Evolutionary conservation across 1,140 invertebrate genomes (phyloP).

Genomic region (Heterodera schachtii): DNA sequence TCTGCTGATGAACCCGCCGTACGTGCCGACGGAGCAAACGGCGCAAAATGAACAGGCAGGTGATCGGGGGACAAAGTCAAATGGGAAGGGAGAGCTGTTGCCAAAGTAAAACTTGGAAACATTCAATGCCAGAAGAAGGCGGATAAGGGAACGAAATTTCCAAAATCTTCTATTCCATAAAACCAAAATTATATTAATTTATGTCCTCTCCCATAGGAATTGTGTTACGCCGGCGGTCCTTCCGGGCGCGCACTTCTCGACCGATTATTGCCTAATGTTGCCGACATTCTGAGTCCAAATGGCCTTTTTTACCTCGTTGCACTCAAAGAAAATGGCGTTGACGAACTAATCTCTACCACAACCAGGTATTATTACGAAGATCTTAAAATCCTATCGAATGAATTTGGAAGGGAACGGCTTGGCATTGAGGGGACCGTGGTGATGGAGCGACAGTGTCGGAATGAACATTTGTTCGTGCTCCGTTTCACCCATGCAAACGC

Average conservation of each 20-base stretch:
- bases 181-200: no score
- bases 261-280: constrained; percentile 48
- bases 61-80: not conserved
- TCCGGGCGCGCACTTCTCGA: constrained; percentile 53
- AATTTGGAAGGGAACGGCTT: not conserved
- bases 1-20: constrained; percentile 94
- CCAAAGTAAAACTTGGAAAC: not conserved
- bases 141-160: no score
- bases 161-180: no score
- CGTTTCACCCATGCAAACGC: constrained; percentile 37
- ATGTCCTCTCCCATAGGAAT: constrained; percentile 46
- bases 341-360: constrained; percentile 25
- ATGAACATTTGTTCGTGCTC: constrained; percentile 58
- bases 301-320: constrained; percentile 62
- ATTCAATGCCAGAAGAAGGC: no score
- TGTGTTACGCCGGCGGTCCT: constrained; percentile 56
- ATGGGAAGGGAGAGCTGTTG: not conserved
- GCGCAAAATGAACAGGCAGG: constrained; percentile 35
- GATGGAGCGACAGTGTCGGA: constrained; percentile 58
- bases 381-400: no score
- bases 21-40: constrained; percentile 79
- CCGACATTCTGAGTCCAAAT: constrained; percentile 48
- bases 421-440: constrained; percentile 41
- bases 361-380: not conserved
- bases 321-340: constrained; percentile 54